A percentile compares a stretch with the other conserved stretches of the same genome.
phyloP scores from a whole-genome alignment of 2,797 vertebrate genomes.

The Neopelma chrysocephalum region DNA sequence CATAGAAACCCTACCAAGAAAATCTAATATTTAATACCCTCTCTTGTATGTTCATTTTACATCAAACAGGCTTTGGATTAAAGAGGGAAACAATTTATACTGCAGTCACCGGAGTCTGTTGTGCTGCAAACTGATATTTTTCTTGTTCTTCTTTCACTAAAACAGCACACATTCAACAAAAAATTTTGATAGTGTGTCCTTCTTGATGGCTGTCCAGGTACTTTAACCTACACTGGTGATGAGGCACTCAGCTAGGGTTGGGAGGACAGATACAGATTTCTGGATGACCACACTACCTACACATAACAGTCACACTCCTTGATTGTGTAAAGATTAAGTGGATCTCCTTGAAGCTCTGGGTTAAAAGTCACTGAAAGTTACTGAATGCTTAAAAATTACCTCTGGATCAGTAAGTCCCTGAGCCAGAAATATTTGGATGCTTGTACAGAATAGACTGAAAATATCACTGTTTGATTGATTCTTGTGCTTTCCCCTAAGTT shows the following conservation, averaged over 20 bases:
- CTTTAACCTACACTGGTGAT: neutral
- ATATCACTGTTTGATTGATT: neutral
- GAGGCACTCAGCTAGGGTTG: neutral
- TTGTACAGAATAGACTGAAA: neutral
- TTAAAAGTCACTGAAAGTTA: neutral
- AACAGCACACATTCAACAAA: neutral
- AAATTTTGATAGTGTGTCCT: neutral
- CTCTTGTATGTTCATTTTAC: neutral
- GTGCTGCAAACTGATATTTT: neutral
- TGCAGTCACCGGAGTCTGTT: neutral
- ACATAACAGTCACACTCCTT: neutral
- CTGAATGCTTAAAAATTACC: neutral
- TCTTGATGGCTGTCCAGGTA: neutral
- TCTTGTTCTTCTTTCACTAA: neutral
- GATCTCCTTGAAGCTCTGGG: neutral
- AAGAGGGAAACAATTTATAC: neutral
- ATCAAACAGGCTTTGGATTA: neutral
- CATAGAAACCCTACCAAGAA: neutral
- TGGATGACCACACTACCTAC: neutral
- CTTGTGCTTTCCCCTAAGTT: neutral
- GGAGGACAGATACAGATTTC: neutral
- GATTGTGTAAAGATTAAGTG: neutral
- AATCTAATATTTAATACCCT: neutral
- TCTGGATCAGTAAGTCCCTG: neutral
- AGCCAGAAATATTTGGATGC: neutral